Base-by-base conservation (phyloP, 1,140 invertebrate genomes). In the Trypoxylus dichotomus region DNA sequence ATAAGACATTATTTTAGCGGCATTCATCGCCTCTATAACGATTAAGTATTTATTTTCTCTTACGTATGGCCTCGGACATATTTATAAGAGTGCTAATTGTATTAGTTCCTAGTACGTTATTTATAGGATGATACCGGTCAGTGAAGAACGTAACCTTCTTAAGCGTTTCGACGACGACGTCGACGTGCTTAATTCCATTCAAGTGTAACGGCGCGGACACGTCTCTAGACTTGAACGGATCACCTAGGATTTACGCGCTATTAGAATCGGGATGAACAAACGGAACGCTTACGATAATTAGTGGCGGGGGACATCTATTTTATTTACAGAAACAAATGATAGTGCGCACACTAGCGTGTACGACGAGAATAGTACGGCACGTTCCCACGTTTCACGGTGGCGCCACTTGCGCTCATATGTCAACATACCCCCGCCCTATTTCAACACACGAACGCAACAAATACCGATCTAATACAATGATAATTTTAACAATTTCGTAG, bases 381-480 rank as follows among this genome's bases (percentile, higher is more conserved):
- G 60, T 68, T 68, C 60, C 60, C 60, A 68, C 60, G 60, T 68
- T 37, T 29, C 24, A 24, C 15, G 60, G 19, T 68, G 60, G 60
- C 60, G 60, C 60, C 60, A 68, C 60, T 68, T 68, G 60, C 60
- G 24, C 60, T 68, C 21, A 13, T 68, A 24, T 68, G 60, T 68
- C 60, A 68, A 68, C 60, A 68, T 68, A 68, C 60, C 60, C 60
- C 60, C 60, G 60, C 27, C 60, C 47, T n/a, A 19, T 24, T 68
- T 68, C 60, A 68, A 68, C 60, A 24, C 60, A 68, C 60, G 60
- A 68, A 29, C 60, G 60, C 60, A 68, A 68, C 60, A 68, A 68
- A 68, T 68, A 68, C 60, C 60, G 60, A 68, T 68, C 60, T 68
- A 68, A 68, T 68, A 68, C 60, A 68, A 68, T 68, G 60, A 68